Evolutionary conservation across 2,113 vertebrate genomes (phyloP), one percentile per base, ranked within the genome.

Genomic region (Eleginops maclovinus): DNA sequence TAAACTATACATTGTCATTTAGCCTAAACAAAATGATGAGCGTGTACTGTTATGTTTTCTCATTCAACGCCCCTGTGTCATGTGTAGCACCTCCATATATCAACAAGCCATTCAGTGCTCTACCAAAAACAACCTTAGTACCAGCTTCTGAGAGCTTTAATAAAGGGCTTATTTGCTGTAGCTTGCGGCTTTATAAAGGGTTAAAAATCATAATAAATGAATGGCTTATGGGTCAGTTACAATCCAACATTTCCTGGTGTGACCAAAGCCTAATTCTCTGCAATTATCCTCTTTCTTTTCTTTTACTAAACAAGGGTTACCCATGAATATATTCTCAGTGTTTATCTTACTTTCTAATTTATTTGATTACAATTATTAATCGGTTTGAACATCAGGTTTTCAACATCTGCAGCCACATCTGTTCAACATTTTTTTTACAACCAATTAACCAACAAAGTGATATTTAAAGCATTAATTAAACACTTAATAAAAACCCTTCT

Each of bases 61-160:
- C 65, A 80, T 59, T 81, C 53, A 78, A 73, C 60, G 53, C 74
- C 10, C 4, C 62, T 19, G 22, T 28, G 72, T 19, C n/a, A 83
- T 44, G 59, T 61, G 53, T 61, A 67, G 65, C 81, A 69, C 71
- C 46, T 79, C 44, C 55, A 24, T 69, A 53, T 2, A 24, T 55
- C 59, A 66, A 60, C 16, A 24, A 55, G 49, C 54, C 26, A 19
- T 17, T 15, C 44, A 9, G 28, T 1, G 3, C 13, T 24, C 36
- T 0, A 9, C 64, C 51, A 36, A n/a, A 75, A 6, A 41, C 12
- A 41, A n/a, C 40, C 3, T 46, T 31, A 17, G 22, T 14, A 14
- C 36, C 41, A 15, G 3, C 58, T 58, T 47, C 6, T 19, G 55
- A 26, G 16, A 14, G 17, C 17, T n/a, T 49, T 28, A 4, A 31